phyloP scores from a whole-genome alignment of 2,797 vertebrate species.

The Chiroxiphia lanceolata region DNA sequence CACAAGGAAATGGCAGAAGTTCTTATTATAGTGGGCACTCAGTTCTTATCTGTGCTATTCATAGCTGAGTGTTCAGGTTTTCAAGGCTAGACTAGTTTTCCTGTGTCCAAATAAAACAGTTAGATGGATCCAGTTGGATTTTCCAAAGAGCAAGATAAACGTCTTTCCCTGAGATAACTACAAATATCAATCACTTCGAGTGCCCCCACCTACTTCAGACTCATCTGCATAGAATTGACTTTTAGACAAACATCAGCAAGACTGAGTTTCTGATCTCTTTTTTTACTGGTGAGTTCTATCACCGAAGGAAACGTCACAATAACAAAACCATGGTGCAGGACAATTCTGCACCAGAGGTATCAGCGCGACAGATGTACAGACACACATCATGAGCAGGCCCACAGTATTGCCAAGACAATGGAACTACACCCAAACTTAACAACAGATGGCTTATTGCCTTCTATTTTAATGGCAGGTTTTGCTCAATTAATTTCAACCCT shows the following conservation, averaged over 20 bases:
- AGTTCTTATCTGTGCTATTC: not conserved
- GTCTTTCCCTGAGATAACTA: not conserved
- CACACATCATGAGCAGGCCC: not conserved
- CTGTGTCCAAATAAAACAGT: conserved; percentile 6
- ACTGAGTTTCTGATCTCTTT: not conserved
- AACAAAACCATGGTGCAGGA: not conserved
- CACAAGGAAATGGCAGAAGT: not conserved
- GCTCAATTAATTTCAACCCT: not conserved
- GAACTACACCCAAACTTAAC: not conserved
- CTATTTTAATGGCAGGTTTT: not conserved
- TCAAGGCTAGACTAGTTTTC: conserved; percentile 24
- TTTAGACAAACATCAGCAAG: not conserved
- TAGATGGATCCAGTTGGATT: conserved; percentile 9
- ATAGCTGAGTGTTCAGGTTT: not conserved
- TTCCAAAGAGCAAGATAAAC: not conserved
- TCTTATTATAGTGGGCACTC: not conserved
- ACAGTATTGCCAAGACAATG: not conserved
- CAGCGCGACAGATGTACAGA: not conserved
- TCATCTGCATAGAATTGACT: not conserved
- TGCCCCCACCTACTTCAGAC: not conserved
- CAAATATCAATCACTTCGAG: not conserved
- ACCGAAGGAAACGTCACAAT: rapidly evolving
- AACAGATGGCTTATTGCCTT: too few species aligned
- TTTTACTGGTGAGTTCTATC: not conserved
- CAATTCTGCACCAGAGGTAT: not conserved